Evolutionary conservation across 2,888 invertebrate genomes (phyloP).

Genomic region (Hirudinaria manillensis): DNA sequence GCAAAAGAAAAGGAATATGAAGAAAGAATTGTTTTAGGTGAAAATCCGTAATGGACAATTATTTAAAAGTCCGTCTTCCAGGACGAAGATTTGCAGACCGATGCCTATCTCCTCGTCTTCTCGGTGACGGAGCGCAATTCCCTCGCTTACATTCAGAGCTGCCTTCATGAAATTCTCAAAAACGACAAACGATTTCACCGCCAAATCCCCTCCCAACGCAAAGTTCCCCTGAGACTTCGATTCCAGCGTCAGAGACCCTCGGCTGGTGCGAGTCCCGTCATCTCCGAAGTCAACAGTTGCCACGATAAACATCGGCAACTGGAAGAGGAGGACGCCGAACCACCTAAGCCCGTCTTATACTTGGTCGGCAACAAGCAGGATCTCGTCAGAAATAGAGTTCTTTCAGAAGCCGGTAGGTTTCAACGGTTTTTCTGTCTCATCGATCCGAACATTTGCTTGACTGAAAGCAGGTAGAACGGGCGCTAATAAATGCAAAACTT

Average conservation of each 20-base stretch:
- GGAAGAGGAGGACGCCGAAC: neutral
- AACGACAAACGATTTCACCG: slow-evolving; percentile 13
- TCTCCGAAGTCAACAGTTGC: neutral
- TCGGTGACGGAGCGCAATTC: slow-evolving; percentile 33
- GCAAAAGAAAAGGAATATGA: too few species aligned
- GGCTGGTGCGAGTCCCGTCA: neutral
- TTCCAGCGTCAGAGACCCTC: neutral
- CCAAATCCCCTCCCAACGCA: neutral
- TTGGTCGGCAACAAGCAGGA: slow-evolving; percentile 89
- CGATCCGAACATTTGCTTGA: neutral
- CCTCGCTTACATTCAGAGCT: slow-evolving; percentile 29
- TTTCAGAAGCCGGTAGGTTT: slow-evolving; percentile 71
- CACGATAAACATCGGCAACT: neutral
- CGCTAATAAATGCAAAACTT: too few species aligned
- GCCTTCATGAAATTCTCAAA: slow-evolving; percentile 29
- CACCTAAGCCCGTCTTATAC: slow-evolving; percentile 60
- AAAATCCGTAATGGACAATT: too few species aligned
- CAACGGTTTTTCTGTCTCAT: neutral
- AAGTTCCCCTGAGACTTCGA: neutral
- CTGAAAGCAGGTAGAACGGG: too few species aligned
- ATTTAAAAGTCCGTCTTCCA: too few species aligned
- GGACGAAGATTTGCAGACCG: neutral
- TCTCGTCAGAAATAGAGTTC: slow-evolving; percentile 75
- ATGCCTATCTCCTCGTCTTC: slow-evolving; percentile 34
- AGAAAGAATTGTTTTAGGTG: too few species aligned